Evolutionary conservation across 2,797 vertebrate species (phyloP).

Genomic region (Echiichthys vipera): DNA sequence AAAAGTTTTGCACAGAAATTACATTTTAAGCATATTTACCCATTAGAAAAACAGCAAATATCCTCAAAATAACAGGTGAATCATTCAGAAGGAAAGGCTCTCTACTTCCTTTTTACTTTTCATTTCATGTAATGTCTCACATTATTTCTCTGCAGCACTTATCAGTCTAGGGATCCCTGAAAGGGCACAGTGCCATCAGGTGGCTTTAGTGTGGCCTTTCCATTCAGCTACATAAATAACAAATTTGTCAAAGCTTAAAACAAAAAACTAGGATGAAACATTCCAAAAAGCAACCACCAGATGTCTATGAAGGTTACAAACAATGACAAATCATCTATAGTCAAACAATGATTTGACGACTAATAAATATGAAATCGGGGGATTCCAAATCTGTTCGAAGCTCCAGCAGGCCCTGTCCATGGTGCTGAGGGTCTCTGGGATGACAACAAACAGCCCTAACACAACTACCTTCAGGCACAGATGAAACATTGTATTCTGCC

Average conservation of each 20-base stretch:
- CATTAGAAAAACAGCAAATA: no score
- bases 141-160: no score
- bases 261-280: neutral
- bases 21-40: no score
- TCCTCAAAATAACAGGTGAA: no score
- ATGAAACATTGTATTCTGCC: neutral
- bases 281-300: neutral
- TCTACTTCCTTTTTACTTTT: no score
- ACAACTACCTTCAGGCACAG: neutral
- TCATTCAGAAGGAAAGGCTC: no score
- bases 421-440: conserved; percentile 1
- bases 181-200: no score
- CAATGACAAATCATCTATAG: neutral
- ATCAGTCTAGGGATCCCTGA: no score
- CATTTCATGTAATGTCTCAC: no score
- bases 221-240: no score
- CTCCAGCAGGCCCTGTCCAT: conserved; percentile 18
- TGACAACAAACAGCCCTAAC: neutral
- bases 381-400: neutral
- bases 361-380: neutral
- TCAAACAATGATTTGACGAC: neutral
- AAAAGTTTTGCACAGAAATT: no score
- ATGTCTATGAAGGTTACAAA: neutral
- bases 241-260: neutral
- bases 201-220: no score